Conservation (phyloP, 2,888 invertebrate species). For the Pherbina coryleti region DNA sequence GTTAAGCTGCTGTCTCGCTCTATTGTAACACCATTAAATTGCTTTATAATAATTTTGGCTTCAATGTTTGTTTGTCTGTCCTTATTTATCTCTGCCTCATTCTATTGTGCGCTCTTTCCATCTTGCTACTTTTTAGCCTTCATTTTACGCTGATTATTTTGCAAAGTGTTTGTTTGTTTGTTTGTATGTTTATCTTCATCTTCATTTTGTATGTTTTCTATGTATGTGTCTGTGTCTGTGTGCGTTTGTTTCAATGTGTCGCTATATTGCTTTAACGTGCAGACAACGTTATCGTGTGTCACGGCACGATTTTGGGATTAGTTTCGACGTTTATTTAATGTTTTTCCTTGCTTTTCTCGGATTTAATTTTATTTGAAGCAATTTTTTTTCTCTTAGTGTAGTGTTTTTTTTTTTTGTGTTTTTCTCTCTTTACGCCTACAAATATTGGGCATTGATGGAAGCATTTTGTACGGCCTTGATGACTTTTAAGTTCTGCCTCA, state of each 20-base stretch:
- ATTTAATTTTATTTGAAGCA: conserved; percentile 8
- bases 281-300: conserved; percentile 27
- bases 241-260: neutral
- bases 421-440: neutral
- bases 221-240: neutral
- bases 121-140: neutral
- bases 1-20: neutral
- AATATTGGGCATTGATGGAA: neutral
- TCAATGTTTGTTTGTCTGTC: neutral
- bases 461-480: no score
- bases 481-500: no score
- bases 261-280: neutral
- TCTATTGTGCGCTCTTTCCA: neutral
- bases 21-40: conserved; percentile 17
- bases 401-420: neutral
- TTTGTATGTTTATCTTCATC: neutral
- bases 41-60: conserved; percentile 12
- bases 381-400: neutral
- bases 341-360: conserved; percentile 8
- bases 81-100: neutral
- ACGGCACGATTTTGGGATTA: conserved; percentile 36
- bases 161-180: conserved; percentile 17
- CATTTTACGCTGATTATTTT: conserved; percentile 12
- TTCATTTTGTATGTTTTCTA: neutral
- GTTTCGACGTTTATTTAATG: conserved; percentile 18